These are phyloP conservation scores for Archaeoteleia sp. DNA, from an alignment of 2,888 invertebrate genomes.

Conservation along the genomic window DNA sequence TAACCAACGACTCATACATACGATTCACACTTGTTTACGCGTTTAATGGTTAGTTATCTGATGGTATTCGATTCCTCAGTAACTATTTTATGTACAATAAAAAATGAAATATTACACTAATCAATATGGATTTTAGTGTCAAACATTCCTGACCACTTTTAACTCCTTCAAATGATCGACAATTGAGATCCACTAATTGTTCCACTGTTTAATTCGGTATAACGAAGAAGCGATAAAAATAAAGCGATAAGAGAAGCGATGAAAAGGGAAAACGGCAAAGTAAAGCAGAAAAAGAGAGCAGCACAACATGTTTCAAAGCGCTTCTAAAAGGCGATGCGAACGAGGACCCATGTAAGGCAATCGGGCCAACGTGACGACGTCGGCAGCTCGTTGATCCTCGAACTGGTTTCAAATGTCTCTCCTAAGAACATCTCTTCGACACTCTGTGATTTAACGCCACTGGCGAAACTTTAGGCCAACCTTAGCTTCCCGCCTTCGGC, in stretches of 20 bases:
- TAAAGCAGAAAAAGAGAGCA: conserved; percentile 51
- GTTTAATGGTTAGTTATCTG: no score
- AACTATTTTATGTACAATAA: no score
- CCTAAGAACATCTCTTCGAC: conserved; percentile 51
- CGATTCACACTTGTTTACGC: no score
- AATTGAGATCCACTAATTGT: no score
- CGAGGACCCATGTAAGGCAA: conserved; percentile 69
- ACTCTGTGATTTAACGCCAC: conserved; percentile 47
- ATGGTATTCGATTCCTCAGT: no score
- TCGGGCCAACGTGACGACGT: conserved; percentile 63
- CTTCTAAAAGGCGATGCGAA: conserved; percentile 68
- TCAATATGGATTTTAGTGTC: no score
- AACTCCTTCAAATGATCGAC: no score
- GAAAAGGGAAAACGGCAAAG: conserved; percentile 16
- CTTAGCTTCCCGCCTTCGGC: conserved; percentile 31
- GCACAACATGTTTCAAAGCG: conserved; percentile 52
- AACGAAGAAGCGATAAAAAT: no score
- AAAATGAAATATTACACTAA: no score
- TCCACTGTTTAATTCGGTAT: no score
- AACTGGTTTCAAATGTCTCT: conserved; percentile 57
- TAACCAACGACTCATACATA: not conserved
- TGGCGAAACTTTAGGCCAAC: conserved; percentile 40
- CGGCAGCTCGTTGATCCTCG: conserved; percentile 52
- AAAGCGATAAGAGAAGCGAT: conserved; percentile 41
- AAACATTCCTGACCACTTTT: no score